Base-by-base conservation (phyloP, 2,797 vertebrate species). In the Takifugu rubripes region DNA sequence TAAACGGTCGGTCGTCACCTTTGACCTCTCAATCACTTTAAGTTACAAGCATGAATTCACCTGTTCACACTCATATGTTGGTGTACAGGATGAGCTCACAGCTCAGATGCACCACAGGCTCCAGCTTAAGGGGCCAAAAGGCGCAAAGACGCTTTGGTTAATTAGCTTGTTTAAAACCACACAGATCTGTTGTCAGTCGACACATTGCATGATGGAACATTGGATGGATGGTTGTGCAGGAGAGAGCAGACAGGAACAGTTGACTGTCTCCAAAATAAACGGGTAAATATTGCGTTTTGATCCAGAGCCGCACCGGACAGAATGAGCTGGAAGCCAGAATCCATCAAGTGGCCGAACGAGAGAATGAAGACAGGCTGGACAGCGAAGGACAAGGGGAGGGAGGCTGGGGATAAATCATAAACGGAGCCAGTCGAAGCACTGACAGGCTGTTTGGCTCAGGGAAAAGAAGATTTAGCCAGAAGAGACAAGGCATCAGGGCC, bases 231-330 rank as follows among this genome's bases (percentile, higher is more conserved):
- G 12, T 25, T 54, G 42, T 40, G 57, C 6, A 44, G 16, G 12
- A 49, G 2, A 5, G 16, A 50, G 49, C 17, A 40, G 26, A 48
- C 5, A 2, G 42, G 12, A 10, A 42, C 36, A 42, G 26, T 52
- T 14, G 55, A 65, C 61, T 72, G 42, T 50, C 53, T 56, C 64
- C 43, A 64, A 61, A 75, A 69, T 27, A 62, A 73, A 66, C 56
- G 48, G 57, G 47, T 58, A 56, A 75, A 74, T 77, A 75, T 67
- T 7, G 53, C 62, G 54, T 81, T 81, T 78, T 79, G 70, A 84
- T 77, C 64, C 56, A 56, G 49, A 45, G 66, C 64, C 43, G 50
- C 26, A 59, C 33, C 64, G 65, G 61, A 36, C 60, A 53, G 46
- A 61, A 43, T 43, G 21, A 62, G 58, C 68, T 70, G 6, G 46